Evolutionary conservation across 2,113 vertebrate species (phyloP).

Genomic region (Jacana jacana): DNA sequence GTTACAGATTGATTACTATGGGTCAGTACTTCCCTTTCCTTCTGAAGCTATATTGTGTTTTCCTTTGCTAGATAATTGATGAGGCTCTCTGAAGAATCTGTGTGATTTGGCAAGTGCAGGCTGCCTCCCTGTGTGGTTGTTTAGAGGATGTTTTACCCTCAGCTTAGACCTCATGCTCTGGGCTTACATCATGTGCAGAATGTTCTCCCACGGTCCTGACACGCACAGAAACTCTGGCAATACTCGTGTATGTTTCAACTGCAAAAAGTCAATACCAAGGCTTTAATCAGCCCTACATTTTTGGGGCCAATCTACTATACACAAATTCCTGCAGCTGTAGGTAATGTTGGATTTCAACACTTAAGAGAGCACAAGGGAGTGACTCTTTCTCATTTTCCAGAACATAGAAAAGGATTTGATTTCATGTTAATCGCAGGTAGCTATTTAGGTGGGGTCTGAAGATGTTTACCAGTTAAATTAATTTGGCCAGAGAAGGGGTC

Average conservation of each 20-base stretch:
- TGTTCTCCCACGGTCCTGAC: not conserved
- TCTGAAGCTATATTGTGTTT: not conserved
- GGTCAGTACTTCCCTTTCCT: not conserved
- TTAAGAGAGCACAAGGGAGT: not conserved
- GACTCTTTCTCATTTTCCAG: not conserved
- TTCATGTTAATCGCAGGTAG: not conserved
- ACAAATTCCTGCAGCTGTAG: slow-evolving; percentile 6
- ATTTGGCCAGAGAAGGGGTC: not conserved
- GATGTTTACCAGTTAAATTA: not conserved
- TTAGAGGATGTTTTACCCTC: not conserved
- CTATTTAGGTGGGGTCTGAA: not conserved
- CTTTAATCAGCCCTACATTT: not conserved
- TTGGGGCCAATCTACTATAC: not conserved
- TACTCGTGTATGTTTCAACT: not conserved
- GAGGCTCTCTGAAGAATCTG: not conserved
- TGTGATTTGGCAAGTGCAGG: slow-evolving; percentile 19
- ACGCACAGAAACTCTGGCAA: not conserved
- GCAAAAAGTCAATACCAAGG: not conserved
- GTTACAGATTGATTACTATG: not conserved
- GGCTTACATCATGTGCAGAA: not conserved
- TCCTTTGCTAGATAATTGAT: not conserved
- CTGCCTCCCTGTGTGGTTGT: slow-evolving; percentile 17
- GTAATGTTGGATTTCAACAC: not conserved
- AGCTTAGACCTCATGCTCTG: not conserved
- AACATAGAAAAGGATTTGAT: not conserved